Percentiles rank a stretch among this genome's conserved stretches.
Conservation (phyloP, 2,888 invertebrate species). For the Rugalucina vietnamica region DNA sequence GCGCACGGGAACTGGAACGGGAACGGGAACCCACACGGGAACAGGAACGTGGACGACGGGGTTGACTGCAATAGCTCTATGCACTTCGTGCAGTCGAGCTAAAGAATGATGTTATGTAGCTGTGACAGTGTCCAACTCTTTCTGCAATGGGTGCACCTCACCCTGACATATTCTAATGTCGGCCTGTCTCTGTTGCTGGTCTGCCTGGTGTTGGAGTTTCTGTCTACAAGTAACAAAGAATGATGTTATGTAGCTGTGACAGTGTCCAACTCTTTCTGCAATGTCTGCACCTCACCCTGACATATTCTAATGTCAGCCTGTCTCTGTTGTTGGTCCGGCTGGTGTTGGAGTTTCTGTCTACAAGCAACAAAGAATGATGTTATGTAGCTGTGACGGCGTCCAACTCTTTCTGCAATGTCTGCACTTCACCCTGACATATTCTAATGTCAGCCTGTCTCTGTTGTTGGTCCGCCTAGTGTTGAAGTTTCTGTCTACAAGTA, state of each 20-base stretch:
- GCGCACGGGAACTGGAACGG: too few species aligned
- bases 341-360: constrained; percentile 92
- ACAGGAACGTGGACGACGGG: too few species aligned
- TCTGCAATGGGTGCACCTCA: constrained; percentile 95
- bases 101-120: constrained; percentile 98
- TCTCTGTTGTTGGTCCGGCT: constrained; percentile 94
- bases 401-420: constrained; percentile 95
- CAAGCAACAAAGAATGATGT: constrained; percentile 90
- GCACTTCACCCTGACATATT: constrained; percentile 95
- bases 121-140: constrained; percentile 96
- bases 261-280: constrained; percentile 97
- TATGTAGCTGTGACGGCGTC: constrained; percentile 97
- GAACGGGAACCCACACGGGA: too few species aligned
- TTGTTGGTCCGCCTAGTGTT: constrained; percentile 94
- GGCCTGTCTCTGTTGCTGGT: constrained; percentile 95
- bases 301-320: constrained; percentile 96
- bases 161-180: constrained; percentile 95
- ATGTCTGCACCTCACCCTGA: constrained; percentile 94
- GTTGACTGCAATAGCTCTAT: too few species aligned
- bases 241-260: constrained; percentile 97
- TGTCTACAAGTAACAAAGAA: constrained; percentile 88
- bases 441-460: constrained; percentile 96
- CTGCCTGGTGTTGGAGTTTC: constrained; percentile 92
- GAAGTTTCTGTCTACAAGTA: constrained; percentile 89
- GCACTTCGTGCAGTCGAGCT: too few species aligned